Conservation (phyloP, 2,113 vertebrate species). For the Melanotaenia duboulayi region DNA sequence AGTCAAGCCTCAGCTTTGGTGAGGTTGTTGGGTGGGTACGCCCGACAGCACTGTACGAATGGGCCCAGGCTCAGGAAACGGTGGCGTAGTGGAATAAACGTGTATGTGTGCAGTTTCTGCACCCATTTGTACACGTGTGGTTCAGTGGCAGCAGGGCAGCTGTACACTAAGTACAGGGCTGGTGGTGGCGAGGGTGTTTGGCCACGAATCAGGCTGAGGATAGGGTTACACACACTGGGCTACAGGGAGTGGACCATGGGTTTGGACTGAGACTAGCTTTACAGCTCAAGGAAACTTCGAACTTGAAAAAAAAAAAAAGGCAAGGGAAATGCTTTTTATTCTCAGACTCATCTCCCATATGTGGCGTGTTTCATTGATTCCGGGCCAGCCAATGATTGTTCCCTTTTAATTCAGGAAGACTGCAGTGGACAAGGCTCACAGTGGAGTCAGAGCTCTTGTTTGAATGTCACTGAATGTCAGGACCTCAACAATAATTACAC, state of each 20-base stretch:
- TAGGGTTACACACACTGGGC: conserved; percentile 74
- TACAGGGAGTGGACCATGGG: conserved; percentile 63
- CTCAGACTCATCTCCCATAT: conserved; percentile 68
- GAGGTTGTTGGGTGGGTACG: conserved; percentile 51
- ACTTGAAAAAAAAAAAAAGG: conserved; percentile 7
- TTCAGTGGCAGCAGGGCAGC: conserved; percentile 71
- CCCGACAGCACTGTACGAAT: conserved; percentile 54
- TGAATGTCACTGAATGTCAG: conserved; percentile 79
- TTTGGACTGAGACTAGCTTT: conserved; percentile 63
- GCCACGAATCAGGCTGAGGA: conserved; percentile 66
- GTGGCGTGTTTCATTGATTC: conserved; percentile 66
- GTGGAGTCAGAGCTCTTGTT: conserved; percentile 44
- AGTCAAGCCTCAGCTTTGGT: conserved; percentile 40
- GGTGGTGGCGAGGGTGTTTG: conserved; percentile 79
- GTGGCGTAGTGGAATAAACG: conserved; percentile 82
- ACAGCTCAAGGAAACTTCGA: conserved; percentile 46
- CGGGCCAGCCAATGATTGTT: conserved; percentile 42
- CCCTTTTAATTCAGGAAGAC: conserved; percentile 51
- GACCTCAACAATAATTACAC: conserved; percentile 71
- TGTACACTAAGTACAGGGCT: conserved; percentile 77
- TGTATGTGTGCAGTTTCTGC: conserved; percentile 52
- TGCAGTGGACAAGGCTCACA: conserved; percentile 41
- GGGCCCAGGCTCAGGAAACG: conserved; percentile 74
- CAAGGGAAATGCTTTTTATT: conserved; percentile 68
- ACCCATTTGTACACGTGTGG: conserved; percentile 70